Evolutionary conservation across 2,797 vertebrate genomes (phyloP).

Genomic region (Hippopotamyrus pictus): DNA sequence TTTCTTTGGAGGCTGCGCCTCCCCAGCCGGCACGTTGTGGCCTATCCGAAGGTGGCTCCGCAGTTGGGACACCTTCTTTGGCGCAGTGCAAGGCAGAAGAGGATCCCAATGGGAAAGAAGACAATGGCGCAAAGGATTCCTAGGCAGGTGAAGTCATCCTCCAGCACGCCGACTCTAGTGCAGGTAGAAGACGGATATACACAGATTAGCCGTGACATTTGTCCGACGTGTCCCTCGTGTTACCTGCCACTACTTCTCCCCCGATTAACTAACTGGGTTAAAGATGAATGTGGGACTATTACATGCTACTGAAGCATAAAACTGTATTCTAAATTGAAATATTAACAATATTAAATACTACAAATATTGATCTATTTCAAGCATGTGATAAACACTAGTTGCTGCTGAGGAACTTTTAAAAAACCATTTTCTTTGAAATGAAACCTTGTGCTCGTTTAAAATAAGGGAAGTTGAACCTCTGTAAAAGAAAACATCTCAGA

Average conservation of each 20-base stretch:
- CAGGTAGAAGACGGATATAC: constrained; percentile 4
- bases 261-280: background rate
- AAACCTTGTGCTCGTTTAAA: background rate
- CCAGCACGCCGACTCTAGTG: constrained; percentile 88
- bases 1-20: constrained; percentile 22
- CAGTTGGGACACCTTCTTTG: constrained; percentile 97
- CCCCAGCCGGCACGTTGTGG: background rate
- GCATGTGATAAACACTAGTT: background rate
- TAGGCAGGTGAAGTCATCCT: constrained; percentile 95
- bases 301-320: background rate
- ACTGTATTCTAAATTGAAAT: background rate
- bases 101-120: constrained; percentile 92
- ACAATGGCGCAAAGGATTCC: constrained; percentile 93
- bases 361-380: background rate
- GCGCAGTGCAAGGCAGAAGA: constrained; percentile 92
- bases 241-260: background rate
- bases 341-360: background rate
- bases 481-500: background rate
- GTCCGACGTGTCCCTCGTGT: too few species aligned
- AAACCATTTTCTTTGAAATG: background rate
- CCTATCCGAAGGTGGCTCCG: constrained; percentile 84
- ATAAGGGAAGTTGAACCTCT: background rate
- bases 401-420: background rate
- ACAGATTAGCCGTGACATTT: background rate
- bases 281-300: background rate